Percentiles rank a stretch among this genome's conserved stretches.
Conservation (phyloP, 1,140 invertebrate species). For the Drosophila erecta region DNA sequence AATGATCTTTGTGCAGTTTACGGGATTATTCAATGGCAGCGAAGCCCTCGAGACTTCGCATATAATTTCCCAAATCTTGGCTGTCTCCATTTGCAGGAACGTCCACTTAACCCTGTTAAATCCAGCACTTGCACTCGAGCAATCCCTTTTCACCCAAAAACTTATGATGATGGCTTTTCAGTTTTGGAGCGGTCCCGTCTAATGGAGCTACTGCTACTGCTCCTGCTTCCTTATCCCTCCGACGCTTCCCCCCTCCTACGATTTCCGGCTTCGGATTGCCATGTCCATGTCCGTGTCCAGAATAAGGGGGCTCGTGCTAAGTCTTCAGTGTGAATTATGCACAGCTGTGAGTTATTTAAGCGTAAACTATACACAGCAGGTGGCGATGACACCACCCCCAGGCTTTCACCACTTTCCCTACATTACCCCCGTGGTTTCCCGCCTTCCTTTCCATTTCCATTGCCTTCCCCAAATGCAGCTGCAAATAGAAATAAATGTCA, state of each 20-base stretch:
- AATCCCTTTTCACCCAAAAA: neutral
- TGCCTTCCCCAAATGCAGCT: slow-evolving; percentile 34
- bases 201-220: neutral
- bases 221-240: neutral
- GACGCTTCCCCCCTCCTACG: neutral
- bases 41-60: slow-evolving; percentile 4
- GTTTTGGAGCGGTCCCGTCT: slow-evolving; percentile 6
- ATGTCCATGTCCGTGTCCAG: slow-evolving; percentile 1
- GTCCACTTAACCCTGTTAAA: slow-evolving; percentile 39
- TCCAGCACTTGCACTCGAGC: slow-evolving; percentile 5
- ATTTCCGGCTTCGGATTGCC: neutral
- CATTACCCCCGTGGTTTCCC: neutral
- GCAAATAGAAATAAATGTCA: slow-evolving; percentile 69
- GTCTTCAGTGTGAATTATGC: slow-evolving; percentile 44
- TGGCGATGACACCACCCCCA: slow-evolving; percentile 10
- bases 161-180: slow-evolving; percentile 6
- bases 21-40: slow-evolving; percentile 16
- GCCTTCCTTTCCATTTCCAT: neutral
- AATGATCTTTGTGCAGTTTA: neutral
- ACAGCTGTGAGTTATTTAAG: slow-evolving; percentile 65
- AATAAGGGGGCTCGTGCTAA: neutral
- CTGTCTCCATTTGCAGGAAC: slow-evolving; percentile 5
- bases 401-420: neutral
- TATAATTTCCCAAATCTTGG: slow-evolving; percentile 26
- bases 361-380: slow-evolving; percentile 45